These are phyloP conservation scores for Dromiciops gliroides DNA, from an alignment of 2,113 vertebrate genomes.

Conservation along the genomic window DNA sequence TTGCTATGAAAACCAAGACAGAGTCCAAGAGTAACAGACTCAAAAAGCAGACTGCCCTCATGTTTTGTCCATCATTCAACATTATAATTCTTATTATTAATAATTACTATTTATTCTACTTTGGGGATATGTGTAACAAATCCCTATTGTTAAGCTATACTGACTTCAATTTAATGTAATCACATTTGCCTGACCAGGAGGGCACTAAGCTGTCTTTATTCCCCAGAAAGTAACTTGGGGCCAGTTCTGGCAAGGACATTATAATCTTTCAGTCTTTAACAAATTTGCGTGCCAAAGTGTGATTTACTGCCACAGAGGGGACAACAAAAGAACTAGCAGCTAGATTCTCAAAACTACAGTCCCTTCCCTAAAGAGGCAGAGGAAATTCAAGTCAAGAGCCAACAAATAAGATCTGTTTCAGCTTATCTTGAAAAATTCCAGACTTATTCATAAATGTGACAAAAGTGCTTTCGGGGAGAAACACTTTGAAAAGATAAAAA, in stretches of 20 bases:
- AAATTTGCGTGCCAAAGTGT: slow-evolving; percentile 76
- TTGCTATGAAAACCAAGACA: slow-evolving; percentile 31
- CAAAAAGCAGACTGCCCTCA: slow-evolving; percentile 21
- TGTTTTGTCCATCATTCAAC: not conserved
- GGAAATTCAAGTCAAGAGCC: slow-evolving; percentile 71
- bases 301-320: slow-evolving; percentile 67
- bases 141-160: not conserved
- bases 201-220: slow-evolving; percentile 41
- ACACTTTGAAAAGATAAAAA: slow-evolving; percentile 77
- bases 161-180: slow-evolving; percentile 59
- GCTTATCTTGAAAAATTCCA: slow-evolving; percentile 78
- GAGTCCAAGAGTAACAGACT: slow-evolving; percentile 42
- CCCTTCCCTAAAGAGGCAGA: slow-evolving; percentile 53
- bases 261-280: slow-evolving; percentile 74
- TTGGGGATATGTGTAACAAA: slow-evolving; percentile 52
- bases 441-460: slow-evolving; percentile 78
- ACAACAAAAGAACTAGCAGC: slow-evolving; percentile 58
- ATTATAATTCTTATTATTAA: slow-evolving; percentile 11
- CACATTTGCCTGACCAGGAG: slow-evolving; percentile 51
- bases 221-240: slow-evolving; percentile 69
- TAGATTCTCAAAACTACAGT: slow-evolving; percentile 67
- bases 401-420: slow-evolving; percentile 72
- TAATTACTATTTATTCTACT: slow-evolving; percentile 53
- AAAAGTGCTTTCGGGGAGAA: slow-evolving; percentile 71
- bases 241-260: slow-evolving; percentile 68